phyloP scores from a whole-genome alignment of 2,888 invertebrate species.

The Achlya flavicornis region DNA sequence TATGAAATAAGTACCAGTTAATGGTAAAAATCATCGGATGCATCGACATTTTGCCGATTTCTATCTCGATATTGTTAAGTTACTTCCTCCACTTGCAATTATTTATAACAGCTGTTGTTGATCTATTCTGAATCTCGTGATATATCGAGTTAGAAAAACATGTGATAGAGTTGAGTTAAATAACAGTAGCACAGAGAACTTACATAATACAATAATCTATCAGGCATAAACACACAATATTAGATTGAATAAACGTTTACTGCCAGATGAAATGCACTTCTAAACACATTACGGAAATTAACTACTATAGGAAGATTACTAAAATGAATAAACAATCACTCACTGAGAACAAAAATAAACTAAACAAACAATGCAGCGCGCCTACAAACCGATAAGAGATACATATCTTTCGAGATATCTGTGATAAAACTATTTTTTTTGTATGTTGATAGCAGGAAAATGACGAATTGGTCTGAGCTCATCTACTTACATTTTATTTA shows the following conservation, averaged over 20 bases:
- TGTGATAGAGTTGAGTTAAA: neutral
- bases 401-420: conserved; percentile 32
- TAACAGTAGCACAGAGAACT: neutral
- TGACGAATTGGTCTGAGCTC: conserved; percentile 8
- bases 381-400: conserved; percentile 32
- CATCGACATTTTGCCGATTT: neutral
- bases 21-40: conserved; percentile 22
- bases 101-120: neutral
- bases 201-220: neutral
- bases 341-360: conserved; percentile 16
- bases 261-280: neutral
- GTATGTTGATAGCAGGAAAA: neutral
- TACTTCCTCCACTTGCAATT: neutral
- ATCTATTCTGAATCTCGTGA: neutral
- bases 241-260: neutral
- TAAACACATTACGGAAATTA: neutral
- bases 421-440: conserved; percentile 28
- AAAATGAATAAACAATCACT: conserved; percentile 8
- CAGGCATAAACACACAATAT: neutral
- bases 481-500: conserved; percentile 15
- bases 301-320: neutral
- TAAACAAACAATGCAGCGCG: conserved; percentile 31
- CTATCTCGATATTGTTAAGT: neutral
- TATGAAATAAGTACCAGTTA: conserved; percentile 29
- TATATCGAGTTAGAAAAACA: neutral